Base-by-base conservation (phyloP, 1,140 invertebrate genomes). In the Acromyrmex charruanus region DNA sequence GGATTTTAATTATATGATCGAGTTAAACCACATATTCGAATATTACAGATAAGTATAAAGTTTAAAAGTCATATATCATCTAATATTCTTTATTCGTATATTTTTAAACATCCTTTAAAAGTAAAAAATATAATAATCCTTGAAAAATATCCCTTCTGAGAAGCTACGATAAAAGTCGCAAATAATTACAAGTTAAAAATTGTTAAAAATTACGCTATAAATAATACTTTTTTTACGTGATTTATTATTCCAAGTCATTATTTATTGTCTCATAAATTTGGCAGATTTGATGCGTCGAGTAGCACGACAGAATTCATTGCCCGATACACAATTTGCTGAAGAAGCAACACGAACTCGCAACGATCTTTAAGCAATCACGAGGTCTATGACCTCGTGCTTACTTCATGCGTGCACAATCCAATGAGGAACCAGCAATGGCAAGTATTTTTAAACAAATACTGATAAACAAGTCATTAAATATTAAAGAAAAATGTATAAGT, bases 281-380 rank as follows among this genome's bases (percentile, higher is more conserved):
- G 31, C n/a, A 21, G 16, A 10, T 75, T 84, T 55, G 61, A 61
- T 21, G 10, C 65, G 12, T 68, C 21, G 25, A 61, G 5, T 39
- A 21, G n/a, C 7, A 35, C 18, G n/a, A 31, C 53, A 39, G n/a
- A 81, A 84, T 85, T 79, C 74, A 79, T 79, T 66, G 51, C 35
- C 18, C 66, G 39, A 59, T 58, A 21, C 81, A 59, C 55, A 14
- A 87, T 84, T 87, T 51, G 89, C 88, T 89, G 85, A 89, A 84
- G 6, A 51, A 69, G 88, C 88, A 87, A 3, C 28, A 44, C 21
- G 58, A 28, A 25, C 12, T 79, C 6, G 82, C 82, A 39, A 79
- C 6, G 16, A 85, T 85, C 49, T 85, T 85, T 61, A 51, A 75
- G 80, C 80, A 84, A 84, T 84, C 55, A 21, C 18, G 14, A 66